phyloP scores from a whole-genome alignment of 2,888 invertebrate species.

The Syrphus vitripennis region DNA sequence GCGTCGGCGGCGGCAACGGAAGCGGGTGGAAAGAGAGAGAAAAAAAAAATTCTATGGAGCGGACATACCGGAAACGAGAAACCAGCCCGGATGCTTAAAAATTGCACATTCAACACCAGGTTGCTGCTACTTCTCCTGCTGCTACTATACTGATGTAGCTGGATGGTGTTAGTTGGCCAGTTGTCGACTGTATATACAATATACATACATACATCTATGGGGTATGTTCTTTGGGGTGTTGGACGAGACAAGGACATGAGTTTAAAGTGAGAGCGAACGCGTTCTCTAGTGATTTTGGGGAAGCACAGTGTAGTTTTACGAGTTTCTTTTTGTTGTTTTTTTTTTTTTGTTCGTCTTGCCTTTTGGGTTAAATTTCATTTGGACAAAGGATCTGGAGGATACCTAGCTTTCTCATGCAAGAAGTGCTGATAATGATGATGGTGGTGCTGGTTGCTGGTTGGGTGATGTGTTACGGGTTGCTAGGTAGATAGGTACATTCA shows the following conservation, averaged over 20 bases:
- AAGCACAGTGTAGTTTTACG: constrained; percentile 37
- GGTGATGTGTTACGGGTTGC: not conserved
- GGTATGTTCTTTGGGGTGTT: constrained; percentile 14
- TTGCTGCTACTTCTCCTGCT: constrained; percentile 22
- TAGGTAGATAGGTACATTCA: constrained; percentile 3
- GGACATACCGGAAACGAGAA: constrained; percentile 68
- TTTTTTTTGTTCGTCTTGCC: constrained; percentile 17
- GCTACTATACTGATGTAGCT: not conserved
- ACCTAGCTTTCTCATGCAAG: constrained; percentile 25
- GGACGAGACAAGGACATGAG: constrained; percentile 56
- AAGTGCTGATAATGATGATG: constrained; percentile 22
- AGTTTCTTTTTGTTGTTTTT: too few relatives aligned
- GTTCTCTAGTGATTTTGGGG: constrained; percentile 53
- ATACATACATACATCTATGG: not conserved
- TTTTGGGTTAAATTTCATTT: constrained; percentile 48
- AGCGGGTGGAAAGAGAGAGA: not conserved
- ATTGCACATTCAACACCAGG: constrained; percentile 71
- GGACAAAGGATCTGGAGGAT: not conserved
- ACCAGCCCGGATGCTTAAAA: constrained; percentile 70
- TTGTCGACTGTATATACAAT: constrained; percentile 5
- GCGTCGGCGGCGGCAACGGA: not conserved
- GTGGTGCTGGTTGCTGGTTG: not conserved
- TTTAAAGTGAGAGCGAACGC: constrained; percentile 56
- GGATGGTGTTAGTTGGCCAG: constrained; percentile 52
- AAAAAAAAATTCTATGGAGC: constrained; percentile 25